Conservation (phyloP, 2,113 vertebrate species). For the Trochalopteron elliotii region DNA sequence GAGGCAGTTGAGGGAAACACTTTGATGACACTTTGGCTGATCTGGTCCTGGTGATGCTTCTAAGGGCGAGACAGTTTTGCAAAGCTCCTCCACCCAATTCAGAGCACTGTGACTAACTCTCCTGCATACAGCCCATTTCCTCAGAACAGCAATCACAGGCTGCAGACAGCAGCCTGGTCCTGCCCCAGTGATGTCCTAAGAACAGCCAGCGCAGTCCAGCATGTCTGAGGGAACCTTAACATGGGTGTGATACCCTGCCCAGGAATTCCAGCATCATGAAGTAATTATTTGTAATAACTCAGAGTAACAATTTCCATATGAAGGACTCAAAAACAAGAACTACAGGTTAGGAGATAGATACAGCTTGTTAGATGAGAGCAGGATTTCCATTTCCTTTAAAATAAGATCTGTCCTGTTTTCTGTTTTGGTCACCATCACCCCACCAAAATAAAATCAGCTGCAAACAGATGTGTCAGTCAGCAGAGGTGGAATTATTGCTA, state of each 20-base stretch:
- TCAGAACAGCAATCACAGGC: not conserved
- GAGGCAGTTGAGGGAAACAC: not conserved
- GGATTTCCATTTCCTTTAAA: constrained; percentile 24
- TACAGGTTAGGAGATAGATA: constrained; percentile 21
- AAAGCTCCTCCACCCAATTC: not conserved
- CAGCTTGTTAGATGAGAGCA: not conserved
- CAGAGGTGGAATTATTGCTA: not conserved
- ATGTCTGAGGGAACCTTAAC: not conserved
- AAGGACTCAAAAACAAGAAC: constrained; percentile 17
- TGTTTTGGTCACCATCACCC: not conserved
- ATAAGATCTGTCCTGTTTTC: not conserved
- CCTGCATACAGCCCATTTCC: not conserved
- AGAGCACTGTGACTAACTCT: constrained; percentile 16
- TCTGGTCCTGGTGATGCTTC: not conserved
- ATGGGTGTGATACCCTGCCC: not conserved
- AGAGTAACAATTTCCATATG: constrained; percentile 57
- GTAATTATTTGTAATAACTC: constrained; percentile 43
- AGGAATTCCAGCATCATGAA: constrained; percentile 35
- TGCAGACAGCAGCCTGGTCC: not conserved
- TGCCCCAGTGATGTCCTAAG: not conserved
- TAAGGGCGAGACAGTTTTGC: not conserved
- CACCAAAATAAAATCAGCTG: not conserved
- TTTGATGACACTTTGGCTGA: not conserved
- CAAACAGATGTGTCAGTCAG: not conserved
- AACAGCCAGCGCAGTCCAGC: not conserved